phyloP scores from a whole-genome alignment of 2,113 vertebrate species.

The Dasyornis broadbenti region DNA sequence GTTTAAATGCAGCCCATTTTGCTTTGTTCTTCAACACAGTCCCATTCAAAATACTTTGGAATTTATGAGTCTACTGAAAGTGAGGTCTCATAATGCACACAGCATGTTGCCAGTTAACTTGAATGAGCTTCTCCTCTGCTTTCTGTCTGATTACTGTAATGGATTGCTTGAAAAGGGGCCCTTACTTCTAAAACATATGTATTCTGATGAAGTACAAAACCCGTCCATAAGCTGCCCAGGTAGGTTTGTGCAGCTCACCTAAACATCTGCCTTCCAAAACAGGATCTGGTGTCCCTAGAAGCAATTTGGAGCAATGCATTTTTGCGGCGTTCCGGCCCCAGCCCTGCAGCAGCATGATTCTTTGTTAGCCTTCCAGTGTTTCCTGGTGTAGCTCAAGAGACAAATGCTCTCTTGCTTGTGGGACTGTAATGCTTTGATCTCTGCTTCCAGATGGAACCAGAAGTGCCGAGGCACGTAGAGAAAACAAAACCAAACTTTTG shows the following conservation, averaged over 20 bases:
- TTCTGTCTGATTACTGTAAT: conserved; percentile 20
- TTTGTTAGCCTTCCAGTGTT: conserved; percentile 23
- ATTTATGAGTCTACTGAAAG: conserved; percentile 38
- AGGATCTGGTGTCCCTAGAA: neutral
- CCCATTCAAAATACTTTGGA: neutral
- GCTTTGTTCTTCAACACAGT: conserved; percentile 59
- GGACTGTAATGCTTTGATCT: conserved; percentile 30
- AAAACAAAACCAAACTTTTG: conserved; percentile 29
- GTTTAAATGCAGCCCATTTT: conserved; percentile 9
- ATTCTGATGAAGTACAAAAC: neutral
- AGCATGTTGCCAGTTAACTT: conserved; percentile 45
- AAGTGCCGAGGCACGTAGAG: neutral
- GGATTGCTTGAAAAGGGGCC: conserved; percentile 3
- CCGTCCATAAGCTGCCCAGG: neutral
- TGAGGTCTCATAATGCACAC: conserved; percentile 46
- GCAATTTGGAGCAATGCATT: neutral
- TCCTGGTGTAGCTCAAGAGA: conserved; percentile 2
- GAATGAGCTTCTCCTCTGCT: conserved; percentile 52
- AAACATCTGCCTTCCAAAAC: neutral
- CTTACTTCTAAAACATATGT: neutral
- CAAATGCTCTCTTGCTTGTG: neutral
- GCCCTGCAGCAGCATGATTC: neutral
- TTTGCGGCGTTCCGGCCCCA: rapidly evolving
- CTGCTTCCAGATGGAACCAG: conserved; percentile 46
- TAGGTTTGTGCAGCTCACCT: neutral